These are phyloP conservation scores for Augiades crinisus DNA, from an alignment of 2,888 invertebrate genomes.

Conservation along the genomic window DNA sequence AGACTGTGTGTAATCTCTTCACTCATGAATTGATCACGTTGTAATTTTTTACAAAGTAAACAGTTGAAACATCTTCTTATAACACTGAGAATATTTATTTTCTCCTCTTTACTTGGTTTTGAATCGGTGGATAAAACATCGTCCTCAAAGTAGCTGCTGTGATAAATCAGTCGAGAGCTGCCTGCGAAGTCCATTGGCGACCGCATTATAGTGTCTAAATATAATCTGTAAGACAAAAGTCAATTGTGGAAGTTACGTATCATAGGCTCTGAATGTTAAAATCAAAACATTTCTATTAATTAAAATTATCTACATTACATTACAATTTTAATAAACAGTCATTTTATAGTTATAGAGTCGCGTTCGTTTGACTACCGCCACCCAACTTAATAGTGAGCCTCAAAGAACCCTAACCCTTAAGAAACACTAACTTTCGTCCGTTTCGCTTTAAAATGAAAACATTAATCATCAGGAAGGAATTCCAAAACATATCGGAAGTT, in stretches of 20 bases:
- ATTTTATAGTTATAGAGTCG: no score
- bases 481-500: no score
- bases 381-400: no score
- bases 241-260: not conserved
- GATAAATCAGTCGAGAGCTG: constrained; percentile 39
- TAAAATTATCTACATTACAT: no score
- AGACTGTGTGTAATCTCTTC: not conserved
- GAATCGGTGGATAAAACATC: constrained; percentile 32
- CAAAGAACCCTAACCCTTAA: no score
- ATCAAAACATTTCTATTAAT: no score
- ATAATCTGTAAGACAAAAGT: constrained; percentile 50
- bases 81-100: constrained; percentile 22
- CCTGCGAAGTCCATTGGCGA: constrained; percentile 53
- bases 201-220: constrained; percentile 61
- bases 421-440: no score
- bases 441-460: no score
- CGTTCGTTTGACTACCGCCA: no score
- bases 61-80: constrained; percentile 28
- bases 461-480: no score
- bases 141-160: constrained; percentile 38
- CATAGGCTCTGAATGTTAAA: no score
- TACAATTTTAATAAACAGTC: no score
- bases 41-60: constrained; percentile 35
- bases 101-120: constrained; percentile 12
- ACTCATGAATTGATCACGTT: constrained; percentile 4